Base-by-base conservation (phyloP, 2,888 invertebrate species). In the Tenthredo distinguenda region DNA sequence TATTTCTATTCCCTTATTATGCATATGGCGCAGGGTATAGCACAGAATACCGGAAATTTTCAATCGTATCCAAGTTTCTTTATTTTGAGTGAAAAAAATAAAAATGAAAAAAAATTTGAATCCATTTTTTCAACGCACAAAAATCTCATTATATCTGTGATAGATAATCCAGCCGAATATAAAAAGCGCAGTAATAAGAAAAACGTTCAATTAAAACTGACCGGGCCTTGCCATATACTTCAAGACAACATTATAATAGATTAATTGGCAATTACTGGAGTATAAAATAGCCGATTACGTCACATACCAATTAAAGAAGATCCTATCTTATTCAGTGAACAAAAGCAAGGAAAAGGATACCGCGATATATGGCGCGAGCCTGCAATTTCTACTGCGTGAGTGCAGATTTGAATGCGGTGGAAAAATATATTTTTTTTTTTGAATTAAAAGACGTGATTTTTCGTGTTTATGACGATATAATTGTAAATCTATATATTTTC, bases 281-380 rank as follows among this genome's bases (percentile, higher is more conserved):
- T 77, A 65, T 40, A 74, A 37, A 79, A 79, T 10, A 84, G 55
- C 21, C 40, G 77, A 86, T 86, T 84, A 79, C 86, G 84, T 85
- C 86, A 86, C 84, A 18, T 26, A 84, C 72, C 34, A n/a, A 55
- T 34, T 47, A 31, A 77, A 77, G 21, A 74, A 10, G 21, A 31
- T 55, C 77, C 47, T 47, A 76, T 62, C 62, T 62, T 26, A 68
- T 68, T 40, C 37, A 34, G 37, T n/a, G n/a, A 55, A 55, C n/a
- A 55, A 55, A 55, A 55, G 7, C n/a, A 5, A 55, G n/a, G 55
- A 18, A 55, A 55, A 55, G n/a, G n/a, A n/a, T 1, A n/a, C n/a
- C n/a, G 55, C 7, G n/a, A n/a, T 18, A 55, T 55, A n/a, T n/a
- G n/a, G 55, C 3, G 5, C 26, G 10, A 68, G 26, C 68, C 18